A percentile compares a stretch with the other conserved stretches of the same genome.
phyloP scores from a whole-genome alignment of 2,888 invertebrate genomes.

The Dynastes tityus region DNA sequence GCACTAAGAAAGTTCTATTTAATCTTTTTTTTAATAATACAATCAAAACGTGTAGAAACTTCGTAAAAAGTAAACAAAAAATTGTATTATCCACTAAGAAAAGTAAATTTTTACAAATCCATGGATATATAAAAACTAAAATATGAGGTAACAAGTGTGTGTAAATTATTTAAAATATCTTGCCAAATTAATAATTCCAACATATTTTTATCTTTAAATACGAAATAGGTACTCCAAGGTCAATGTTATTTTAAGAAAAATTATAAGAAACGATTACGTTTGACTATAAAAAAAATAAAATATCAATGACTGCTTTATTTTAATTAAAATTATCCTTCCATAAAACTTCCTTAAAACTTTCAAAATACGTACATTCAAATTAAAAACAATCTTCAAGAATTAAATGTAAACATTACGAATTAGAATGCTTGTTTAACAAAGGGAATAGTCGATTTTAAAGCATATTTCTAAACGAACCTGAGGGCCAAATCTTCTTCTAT shows the following conservation, averaged over 20 bases:
- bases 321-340: neutral
- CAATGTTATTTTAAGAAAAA: slow-evolving; percentile 40
- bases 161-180: neutral
- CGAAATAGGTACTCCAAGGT: slow-evolving; percentile 25
- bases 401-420: neutral
- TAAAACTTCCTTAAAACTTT: neutral
- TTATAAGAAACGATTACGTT: slow-evolving; percentile 5
- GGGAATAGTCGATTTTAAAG: no score
- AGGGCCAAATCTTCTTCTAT: slow-evolving; percentile 34
- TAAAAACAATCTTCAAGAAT: neutral
- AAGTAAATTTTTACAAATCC: no score
- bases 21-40: no score
- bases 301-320: neutral
- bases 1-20: neutral
- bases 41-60: no score
- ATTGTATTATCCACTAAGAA: no score
- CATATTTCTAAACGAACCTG: slow-evolving; percentile 24
- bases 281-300: neutral
- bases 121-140: no score
- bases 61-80: no score
- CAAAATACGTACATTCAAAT: no score
- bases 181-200: neutral
- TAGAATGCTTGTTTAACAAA: no score
- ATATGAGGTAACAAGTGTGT: neutral
- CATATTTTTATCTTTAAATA: slow-evolving; percentile 17